phyloP scores from a whole-genome alignment of 2,888 invertebrate genomes.

The Apotomis capreana region DNA sequence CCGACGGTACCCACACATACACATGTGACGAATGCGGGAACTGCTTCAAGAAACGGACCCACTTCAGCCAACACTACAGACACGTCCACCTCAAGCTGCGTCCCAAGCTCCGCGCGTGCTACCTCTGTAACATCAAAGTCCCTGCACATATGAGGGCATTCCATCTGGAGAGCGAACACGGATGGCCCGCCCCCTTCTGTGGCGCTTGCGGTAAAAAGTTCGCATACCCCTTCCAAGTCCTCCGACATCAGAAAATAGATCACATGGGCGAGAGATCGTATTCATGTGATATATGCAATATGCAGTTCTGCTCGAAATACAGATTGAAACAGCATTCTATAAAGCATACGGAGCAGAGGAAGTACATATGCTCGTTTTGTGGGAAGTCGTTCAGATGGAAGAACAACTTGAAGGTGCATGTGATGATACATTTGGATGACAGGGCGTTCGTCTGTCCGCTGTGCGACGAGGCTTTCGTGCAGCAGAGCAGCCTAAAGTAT shows the following conservation, averaged over 20 bases:
- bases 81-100: slow-evolving; percentile 53
- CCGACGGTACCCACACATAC: slow-evolving; percentile 46
- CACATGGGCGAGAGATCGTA: slow-evolving; percentile 61
- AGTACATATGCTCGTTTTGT: slow-evolving; percentile 23
- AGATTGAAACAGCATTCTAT: slow-evolving; percentile 29
- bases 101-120: slow-evolving; percentile 51
- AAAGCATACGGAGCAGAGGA: slow-evolving; percentile 31
- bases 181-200: slow-evolving; percentile 56
- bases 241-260: slow-evolving; percentile 55
- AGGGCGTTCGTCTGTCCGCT: slow-evolving; percentile 14
- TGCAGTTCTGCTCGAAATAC: slow-evolving; percentile 48
- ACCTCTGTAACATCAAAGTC: slow-evolving; percentile 48
- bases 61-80: slow-evolving; percentile 53
- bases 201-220: slow-evolving; percentile 62
- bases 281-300: slow-evolving; percentile 50
- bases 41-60: slow-evolving; percentile 45
- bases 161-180: slow-evolving; percentile 59
- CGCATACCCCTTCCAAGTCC: slow-evolving; percentile 52
- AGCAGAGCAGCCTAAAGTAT: slow-evolving; percentile 40
- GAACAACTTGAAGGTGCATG: slow-evolving; percentile 36
- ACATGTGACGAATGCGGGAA: slow-evolving; percentile 50
- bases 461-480: slow-evolving; percentile 32
- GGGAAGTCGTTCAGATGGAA: slow-evolving; percentile 31
- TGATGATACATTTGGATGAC: slow-evolving; percentile 38
- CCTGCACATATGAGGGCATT: slow-evolving; percentile 47